Conservation (phyloP, 2,113 vertebrate species). For the Ginglymostoma cirratum region DNA sequence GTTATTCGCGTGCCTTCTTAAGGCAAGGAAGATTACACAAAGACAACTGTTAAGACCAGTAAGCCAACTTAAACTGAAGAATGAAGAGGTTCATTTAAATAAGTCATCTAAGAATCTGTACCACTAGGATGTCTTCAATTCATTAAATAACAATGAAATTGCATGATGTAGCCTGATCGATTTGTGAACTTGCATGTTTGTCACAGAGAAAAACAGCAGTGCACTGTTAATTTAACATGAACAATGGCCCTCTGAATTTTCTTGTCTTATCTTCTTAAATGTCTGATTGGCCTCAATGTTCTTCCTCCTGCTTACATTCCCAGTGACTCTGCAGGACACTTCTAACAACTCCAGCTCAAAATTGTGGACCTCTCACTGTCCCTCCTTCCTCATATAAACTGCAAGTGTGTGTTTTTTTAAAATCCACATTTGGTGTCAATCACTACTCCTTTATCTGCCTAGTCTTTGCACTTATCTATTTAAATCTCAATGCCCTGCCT, state of each 20-base stretch:
- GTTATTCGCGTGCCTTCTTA: not conserved
- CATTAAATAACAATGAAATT: not conserved
- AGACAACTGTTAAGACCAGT: not conserved
- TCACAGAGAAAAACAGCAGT: not conserved
- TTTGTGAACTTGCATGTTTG: not conserved
- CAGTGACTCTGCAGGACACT: not conserved
- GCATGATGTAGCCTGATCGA: not conserved
- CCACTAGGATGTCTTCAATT: not conserved
- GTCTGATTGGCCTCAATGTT: not conserved
- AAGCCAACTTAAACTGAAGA: not conserved
- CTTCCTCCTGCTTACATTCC: not conserved
- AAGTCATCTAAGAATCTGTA: not conserved
- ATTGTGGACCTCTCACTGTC: not conserved
- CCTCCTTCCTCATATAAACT: not conserved
- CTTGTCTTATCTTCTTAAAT: not conserved
- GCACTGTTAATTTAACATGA: not conserved
- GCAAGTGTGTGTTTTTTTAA: not conserved
- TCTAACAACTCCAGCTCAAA: not conserved
- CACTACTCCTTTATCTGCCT: not conserved
- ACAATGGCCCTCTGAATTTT: not conserved
- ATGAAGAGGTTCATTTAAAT: not conserved
- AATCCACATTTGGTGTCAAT: not conserved
- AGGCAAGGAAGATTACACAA: not conserved
- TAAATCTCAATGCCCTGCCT: not conserved
- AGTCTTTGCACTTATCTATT: not conserved